phyloP scores from a whole-genome alignment of 2,113 vertebrate genomes.

The Notarius lentiginosus region DNA sequence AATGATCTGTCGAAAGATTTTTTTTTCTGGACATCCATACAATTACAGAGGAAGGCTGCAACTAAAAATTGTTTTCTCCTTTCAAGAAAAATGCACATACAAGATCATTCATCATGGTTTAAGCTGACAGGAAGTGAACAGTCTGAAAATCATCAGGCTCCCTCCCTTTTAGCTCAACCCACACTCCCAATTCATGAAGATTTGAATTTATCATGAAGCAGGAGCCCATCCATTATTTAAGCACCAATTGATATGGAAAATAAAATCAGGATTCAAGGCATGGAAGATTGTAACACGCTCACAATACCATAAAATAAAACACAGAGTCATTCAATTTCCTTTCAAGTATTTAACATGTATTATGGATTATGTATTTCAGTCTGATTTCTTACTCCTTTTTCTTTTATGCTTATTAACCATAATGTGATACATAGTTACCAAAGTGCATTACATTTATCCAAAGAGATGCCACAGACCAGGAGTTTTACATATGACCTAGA shows the following conservation, averaged over 20 bases:
- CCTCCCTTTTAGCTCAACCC: neutral
- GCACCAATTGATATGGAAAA: neutral
- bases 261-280: neutral
- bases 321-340: neutral
- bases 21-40: neutral
- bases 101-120: slow-evolving; percentile 23
- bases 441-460: neutral
- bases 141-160: slow-evolving; percentile 19
- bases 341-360: neutral
- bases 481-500: neutral
- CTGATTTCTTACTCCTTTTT: neutral
- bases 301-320: neutral
- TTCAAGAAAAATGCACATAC: slow-evolving; percentile 6
- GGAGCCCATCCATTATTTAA: slow-evolving; percentile 7
- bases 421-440: neutral
- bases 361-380: neutral
- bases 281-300: neutral
- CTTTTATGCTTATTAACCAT: neutral
- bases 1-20: neutral
- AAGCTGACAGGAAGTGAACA: slow-evolving; percentile 8
- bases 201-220: slow-evolving; percentile 21
- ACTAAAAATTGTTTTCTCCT: slow-evolving; percentile 6
- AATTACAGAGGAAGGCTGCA: neutral
- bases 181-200: slow-evolving; percentile 16
- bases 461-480: neutral